Evolutionary conservation across 2,797 vertebrate species (phyloP).

Genomic region (Syndactyla subalaris): DNA sequence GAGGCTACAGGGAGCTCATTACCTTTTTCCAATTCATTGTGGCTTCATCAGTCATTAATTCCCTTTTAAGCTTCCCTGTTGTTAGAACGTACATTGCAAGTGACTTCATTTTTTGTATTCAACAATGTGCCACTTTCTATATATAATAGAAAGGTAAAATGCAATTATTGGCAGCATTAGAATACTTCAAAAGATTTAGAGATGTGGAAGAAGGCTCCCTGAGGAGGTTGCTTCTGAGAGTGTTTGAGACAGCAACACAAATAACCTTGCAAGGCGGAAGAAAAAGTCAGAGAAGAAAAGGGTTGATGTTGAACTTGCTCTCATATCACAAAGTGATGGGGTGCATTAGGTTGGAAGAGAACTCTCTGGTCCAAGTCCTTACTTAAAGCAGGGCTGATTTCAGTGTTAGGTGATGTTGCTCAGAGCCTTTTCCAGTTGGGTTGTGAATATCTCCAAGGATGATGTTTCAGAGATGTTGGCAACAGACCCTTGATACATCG

Average conservation of each 20-base stretch:
- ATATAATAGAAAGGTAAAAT: constrained; percentile 13
- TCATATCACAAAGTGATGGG: background rate
- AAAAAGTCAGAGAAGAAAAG: background rate
- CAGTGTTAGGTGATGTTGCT: background rate
- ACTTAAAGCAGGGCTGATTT: background rate
- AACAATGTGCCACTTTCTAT: constrained; percentile 13
- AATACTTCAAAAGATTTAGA: constrained; percentile 45
- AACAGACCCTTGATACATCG: background rate
- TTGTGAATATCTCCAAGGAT: background rate
- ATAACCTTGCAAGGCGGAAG: background rate
- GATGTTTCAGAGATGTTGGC: background rate
- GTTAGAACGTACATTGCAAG: background rate
- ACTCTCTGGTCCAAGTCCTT: background rate
- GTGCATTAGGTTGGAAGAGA: background rate
- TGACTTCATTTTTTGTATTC: constrained; percentile 51
- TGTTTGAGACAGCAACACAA: constrained; percentile 17
- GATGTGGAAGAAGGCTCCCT: background rate
- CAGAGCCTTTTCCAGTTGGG: accelerated
- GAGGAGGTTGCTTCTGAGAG: background rate
- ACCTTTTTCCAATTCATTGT: constrained; percentile 35
- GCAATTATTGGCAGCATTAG: constrained; percentile 16
- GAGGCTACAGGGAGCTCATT: constrained; percentile 37
- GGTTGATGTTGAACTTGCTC: background rate
- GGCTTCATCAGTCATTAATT: constrained; percentile 53
- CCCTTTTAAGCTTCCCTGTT: constrained; percentile 9